Conservation (phyloP, 2,888 invertebrate species). For the Melinopterus prodromus region DNA sequence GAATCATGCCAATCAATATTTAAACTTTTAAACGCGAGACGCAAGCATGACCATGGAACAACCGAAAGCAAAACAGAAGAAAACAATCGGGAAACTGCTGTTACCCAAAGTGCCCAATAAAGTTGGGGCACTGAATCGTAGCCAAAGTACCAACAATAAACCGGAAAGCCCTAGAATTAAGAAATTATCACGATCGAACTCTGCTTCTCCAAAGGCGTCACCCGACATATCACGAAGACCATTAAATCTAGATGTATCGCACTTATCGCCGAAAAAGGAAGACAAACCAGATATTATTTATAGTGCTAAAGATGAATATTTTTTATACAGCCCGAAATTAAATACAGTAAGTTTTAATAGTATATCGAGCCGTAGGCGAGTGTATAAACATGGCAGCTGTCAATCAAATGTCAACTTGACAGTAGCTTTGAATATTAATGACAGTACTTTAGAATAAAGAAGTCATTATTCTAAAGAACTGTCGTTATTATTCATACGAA, state of each 20-base stretch:
- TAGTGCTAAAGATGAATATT: conserved; percentile 29
- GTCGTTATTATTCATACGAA: too few species aligned
- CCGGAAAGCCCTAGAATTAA: conserved; percentile 43
- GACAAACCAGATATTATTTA: conserved; percentile 29
- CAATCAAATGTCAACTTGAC: neutral
- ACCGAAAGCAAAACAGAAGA: conserved; percentile 53
- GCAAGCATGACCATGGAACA: conserved; percentile 53
- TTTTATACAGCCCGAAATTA: conserved; percentile 30
- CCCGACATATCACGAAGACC: conserved; percentile 55
- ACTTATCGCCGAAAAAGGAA: conserved; percentile 46
- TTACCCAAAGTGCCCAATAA: conserved; percentile 58
- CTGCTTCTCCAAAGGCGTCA: conserved; percentile 46
- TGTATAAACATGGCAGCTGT: too few species aligned
- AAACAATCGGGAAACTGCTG: conserved; percentile 54
- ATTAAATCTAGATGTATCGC: conserved; percentile 54
- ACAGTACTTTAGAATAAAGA: too few species aligned
- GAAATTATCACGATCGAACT: conserved; percentile 29
- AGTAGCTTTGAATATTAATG: neutral
- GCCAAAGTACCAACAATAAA: conserved; percentile 41
- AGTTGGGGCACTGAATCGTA: conserved; percentile 52
- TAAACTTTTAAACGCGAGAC: conserved; percentile 7
- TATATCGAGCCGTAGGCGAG: neutral
- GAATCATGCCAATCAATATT: neutral
- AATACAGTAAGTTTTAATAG: conserved; percentile 28
- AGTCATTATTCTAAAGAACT: too few species aligned